A percentile compares a stretch with the other conserved stretches of the same genome.
These are phyloP conservation scores for Pediacus dermestoides DNA, from an alignment of 2,888 invertebrate genomes.

Conservation along the genomic window DNA sequence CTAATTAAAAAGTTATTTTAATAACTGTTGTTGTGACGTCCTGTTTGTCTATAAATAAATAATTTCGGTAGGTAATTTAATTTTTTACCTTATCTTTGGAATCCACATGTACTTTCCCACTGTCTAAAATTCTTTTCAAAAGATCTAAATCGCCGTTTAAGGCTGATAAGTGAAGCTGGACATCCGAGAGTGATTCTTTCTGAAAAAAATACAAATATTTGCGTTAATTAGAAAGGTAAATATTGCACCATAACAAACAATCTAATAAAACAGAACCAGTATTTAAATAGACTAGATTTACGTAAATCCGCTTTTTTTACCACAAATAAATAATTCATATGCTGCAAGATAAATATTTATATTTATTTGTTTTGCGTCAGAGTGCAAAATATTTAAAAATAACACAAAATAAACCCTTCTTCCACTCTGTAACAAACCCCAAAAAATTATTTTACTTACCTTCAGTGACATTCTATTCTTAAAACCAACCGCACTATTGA, in stretches of 20 bases:
- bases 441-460: slow-evolving; percentile 15
- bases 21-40: too few species aligned
- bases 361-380: slow-evolving; percentile 1
- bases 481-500: too few species aligned
- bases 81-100: slow-evolving; percentile 86
- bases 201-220: slow-evolving; percentile 46
- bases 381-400: background rate
- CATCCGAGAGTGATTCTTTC: slow-evolving; percentile 92
- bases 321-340: slow-evolving; percentile 7
- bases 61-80: too few species aligned
- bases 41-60: too few species aligned
- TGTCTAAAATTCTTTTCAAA: slow-evolving; percentile 77
- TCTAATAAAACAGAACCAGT: too few species aligned
- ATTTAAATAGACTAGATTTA: too few species aligned
- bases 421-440: too few species aligned
- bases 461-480: slow-evolving; percentile 25
- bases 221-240: too few species aligned
- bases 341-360: slow-evolving; percentile 1
- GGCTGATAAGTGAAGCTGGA: slow-evolving; percentile 88
- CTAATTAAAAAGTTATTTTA: too few species aligned
- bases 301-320: too few species aligned
- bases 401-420: background rate
- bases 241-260: background rate
- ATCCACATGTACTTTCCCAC: slow-evolving; percentile 92
- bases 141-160: slow-evolving; percentile 77